Base-by-base conservation (phyloP, 1,140 invertebrate species). In the Aphaenogaster floridana region DNA sequence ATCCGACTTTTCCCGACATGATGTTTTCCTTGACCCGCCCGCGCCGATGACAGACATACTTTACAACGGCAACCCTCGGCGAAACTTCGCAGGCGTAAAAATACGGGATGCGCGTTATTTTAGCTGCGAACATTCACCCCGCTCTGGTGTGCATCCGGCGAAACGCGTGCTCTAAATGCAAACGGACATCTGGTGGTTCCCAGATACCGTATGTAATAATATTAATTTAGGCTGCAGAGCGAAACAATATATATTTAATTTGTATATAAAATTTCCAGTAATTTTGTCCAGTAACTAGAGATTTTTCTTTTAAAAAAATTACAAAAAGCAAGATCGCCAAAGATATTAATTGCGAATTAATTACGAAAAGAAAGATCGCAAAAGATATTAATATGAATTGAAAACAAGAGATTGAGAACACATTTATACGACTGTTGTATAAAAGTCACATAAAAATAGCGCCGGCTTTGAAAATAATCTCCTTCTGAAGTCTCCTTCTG, bases 11-110 rank as follows among this genome's bases (percentile, higher is more conserved):
- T 39, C 28, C 54, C 13, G 7, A 34, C 28, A 34, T 28, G 64
- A 61, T 34, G 28, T 48, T 74, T 83, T 59, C 39, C 68, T 69
- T 42, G 66, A 54, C 36, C n/a, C 48, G 34, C 45, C 52, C 13
- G 48, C 52, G 17, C 52, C 39, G 42, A 84, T 76, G 69, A 61
- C 69, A 50, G 54, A 39, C 42, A 8, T 74, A 36, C 48, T 84
- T 74, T 76, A 61, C 54, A 71, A 45, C 42, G 17, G 4, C 15
- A 36, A 69, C n/a, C 17, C 13, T 81, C 50, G 17, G 42, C 54
- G 34, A 48, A 42, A 48, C 54, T 50, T 48, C 13, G 42, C 57
- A 28, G 34, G 36, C 28, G 28, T 36, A 50, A 84, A 76, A 76
- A 42, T 84, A 48, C 21, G 15, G 17, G n/a, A 39, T n/a, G 39